These are phyloP conservation scores for Odontomachus brunneus DNA, from an alignment of 1,140 invertebrate genomes.

Conservation along the genomic window DNA sequence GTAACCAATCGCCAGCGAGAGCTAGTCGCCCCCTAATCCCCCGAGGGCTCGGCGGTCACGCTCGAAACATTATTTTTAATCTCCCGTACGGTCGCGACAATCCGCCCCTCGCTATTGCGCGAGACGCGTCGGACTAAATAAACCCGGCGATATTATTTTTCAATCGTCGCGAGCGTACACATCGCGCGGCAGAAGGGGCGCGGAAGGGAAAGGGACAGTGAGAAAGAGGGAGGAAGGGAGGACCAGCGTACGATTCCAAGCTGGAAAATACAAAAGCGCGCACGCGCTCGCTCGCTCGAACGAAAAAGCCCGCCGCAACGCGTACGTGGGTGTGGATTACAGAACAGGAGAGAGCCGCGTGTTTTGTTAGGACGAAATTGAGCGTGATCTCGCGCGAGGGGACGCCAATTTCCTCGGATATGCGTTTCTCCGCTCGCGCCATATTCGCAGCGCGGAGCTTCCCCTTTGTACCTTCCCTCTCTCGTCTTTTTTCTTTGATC, in stretches of 20 bases:
- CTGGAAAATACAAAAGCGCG: constrained; percentile 66
- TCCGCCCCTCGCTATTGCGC: constrained; percentile 68
- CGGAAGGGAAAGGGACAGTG: neutral
- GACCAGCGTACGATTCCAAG: constrained; percentile 8
- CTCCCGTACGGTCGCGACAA: constrained; percentile 74
- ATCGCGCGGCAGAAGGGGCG: constrained; percentile 30
- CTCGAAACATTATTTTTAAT: constrained; percentile 84
- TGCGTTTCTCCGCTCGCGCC: constrained; percentile 50
- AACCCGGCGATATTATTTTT: constrained; percentile 84
- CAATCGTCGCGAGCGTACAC: constrained; percentile 76
- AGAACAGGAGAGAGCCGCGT: constrained; percentile 55
- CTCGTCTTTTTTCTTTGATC: too few relatives aligned
- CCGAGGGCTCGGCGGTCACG: constrained; percentile 75
- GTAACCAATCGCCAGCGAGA: constrained; percentile 54
- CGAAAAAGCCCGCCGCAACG: constrained; percentile 50
- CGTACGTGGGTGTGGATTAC: constrained; percentile 64
- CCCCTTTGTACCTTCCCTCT: neutral
- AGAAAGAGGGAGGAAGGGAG: neutral
- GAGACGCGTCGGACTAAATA: constrained; percentile 79
- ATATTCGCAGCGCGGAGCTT: constrained; percentile 20
- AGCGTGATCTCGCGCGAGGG: constrained; percentile 63
- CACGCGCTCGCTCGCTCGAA: constrained; percentile 52
- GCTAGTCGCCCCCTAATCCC: constrained; percentile 62
- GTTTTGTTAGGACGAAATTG: constrained; percentile 79
- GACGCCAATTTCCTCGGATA: constrained; percentile 63